Evolutionary conservation across 1,140 invertebrate genomes (phyloP), one percentile per base, ranked within the genome.

Genomic region (Atopsyche davidsoni): DNA sequence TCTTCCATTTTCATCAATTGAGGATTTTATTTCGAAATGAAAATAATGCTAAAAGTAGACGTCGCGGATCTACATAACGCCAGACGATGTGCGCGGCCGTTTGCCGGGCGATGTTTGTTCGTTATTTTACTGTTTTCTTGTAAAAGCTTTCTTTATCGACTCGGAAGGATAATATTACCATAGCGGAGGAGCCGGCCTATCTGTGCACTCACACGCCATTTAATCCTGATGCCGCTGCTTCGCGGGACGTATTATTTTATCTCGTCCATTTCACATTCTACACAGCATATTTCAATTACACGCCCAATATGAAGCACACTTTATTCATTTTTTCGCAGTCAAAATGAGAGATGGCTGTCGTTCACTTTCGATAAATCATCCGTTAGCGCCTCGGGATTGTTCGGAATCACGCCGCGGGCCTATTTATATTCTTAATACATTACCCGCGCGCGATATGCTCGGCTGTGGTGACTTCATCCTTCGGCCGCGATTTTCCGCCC

Each of bases 271-370:
- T 34, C 43, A 17, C 31, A 16, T 7, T 13, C 36, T 47, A 35
- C 39, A 25, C 34, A 40, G 40, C 47, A 34, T 24, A 50, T 42
- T 50, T 42, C 47, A 50, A 50, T 50, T 50, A 50, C 47, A 42
- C 40, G 47, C 14, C 10, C 38, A 50, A 50, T 50, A 42, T 50
- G 31, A 40, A n/a, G 47, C 31, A 50, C 42, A 43, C 39, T 43
- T 43, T 23, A 39, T 16, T 13, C 47, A 35, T 43, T 28, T 42
- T 18, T 28, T n/a, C 24, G 6, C 24, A 28, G 46, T 40, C 22
- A 14, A 35, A 22, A 24, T 28, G 46, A 48, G 35, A 9, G 46
- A 48, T 40, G 16, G 24, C 23, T 14, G 24, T 34, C 46, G 46
- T 48, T 48, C 36, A 25, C 32, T 48, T 25, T 24, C 24, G n/a